Evolutionary conservation across 1,140 invertebrate species (phyloP).

Genomic region (Drosophila tristis): DNA sequence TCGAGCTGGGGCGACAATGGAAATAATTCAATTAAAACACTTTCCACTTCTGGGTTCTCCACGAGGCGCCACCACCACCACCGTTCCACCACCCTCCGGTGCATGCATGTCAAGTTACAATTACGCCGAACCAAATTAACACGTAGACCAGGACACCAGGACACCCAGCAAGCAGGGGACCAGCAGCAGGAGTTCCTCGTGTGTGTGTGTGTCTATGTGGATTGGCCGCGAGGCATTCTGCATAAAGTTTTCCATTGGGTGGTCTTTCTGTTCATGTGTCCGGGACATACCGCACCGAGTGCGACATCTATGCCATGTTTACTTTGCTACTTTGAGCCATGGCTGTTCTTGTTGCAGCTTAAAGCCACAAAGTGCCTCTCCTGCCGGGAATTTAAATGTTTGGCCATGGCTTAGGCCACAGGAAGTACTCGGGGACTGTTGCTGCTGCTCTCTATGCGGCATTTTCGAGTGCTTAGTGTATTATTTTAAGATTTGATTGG

Average conservation of each 20-base stretch:
- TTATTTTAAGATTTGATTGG: slow-evolving; percentile 70
- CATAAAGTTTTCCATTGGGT: slow-evolving; percentile 55
- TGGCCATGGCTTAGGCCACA: slow-evolving; percentile 37
- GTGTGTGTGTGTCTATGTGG: slow-evolving; percentile 27
- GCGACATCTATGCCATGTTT: slow-evolving; percentile 77
- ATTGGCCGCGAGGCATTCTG: slow-evolving; percentile 59
- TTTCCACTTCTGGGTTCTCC: slow-evolving; percentile 64
- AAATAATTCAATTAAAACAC: slow-evolving; percentile 84
- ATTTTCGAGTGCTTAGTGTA: slow-evolving; percentile 59
- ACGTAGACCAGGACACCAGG: slow-evolving; percentile 47
- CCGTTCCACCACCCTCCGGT: slow-evolving; percentile 24
- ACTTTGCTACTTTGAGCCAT: slow-evolving; percentile 70
- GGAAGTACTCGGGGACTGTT: slow-evolving; percentile 6
- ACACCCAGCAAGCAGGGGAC: background rate
- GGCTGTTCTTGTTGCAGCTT: slow-evolving; percentile 56
- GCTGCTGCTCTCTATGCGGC: background rate
- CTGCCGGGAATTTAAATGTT: slow-evolving; percentile 65
- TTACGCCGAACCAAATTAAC: slow-evolving; percentile 80
- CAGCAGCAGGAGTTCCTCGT: slow-evolving; percentile 1
- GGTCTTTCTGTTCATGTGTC: slow-evolving; percentile 53
- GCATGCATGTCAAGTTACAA: slow-evolving; percentile 78
- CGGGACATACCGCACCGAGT: slow-evolving; percentile 44
- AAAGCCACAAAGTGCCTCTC: slow-evolving; percentile 76
- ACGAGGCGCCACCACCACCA: slow-evolving; percentile 10
- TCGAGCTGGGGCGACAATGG: slow-evolving; percentile 74